A percentile compares a stretch with the other conserved stretches of the same genome.
Conservation (phyloP, 2,797 vertebrate genomes). For the Scomberomorus guttatus region DNA sequence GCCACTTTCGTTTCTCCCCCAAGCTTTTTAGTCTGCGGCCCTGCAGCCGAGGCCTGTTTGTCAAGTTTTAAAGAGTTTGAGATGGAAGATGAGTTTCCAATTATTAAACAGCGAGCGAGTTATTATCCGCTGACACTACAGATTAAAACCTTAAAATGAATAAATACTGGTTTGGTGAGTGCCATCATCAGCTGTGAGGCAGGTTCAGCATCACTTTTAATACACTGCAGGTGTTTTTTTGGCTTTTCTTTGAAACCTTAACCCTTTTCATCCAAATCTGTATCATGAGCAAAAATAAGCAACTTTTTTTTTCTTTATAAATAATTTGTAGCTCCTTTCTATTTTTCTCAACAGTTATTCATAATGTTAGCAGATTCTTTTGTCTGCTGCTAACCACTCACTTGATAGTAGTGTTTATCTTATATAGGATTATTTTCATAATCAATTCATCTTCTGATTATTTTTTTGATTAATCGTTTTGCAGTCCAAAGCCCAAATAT, state of each 20-base stretch:
- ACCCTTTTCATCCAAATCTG: not conserved
- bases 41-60: constrained; percentile 23
- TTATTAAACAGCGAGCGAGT: constrained; percentile 3
- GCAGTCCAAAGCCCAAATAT: too few species aligned
- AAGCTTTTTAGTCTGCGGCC: constrained; percentile 21
- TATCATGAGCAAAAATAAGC: not conserved
- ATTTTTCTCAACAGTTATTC: not conserved
- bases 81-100: constrained; percentile 20
- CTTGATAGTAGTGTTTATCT: not conserved
- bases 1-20: constrained; percentile 36
- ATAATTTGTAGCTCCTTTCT: not conserved
- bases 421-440: not conserved
- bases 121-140: not conserved
- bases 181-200: not conserved
- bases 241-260: not conserved
- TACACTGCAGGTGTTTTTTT: not conserved
- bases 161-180: not conserved
- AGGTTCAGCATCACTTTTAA: not conserved
- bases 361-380: not conserved
- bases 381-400: not conserved
- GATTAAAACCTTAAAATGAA: constrained; percentile 11
- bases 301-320: not conserved
- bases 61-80: constrained; percentile 27
- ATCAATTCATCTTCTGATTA: not conserved
- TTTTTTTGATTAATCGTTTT: not conserved